Conservation (phyloP, 2,797 vertebrate species). For the Halcyon badia region DNA sequence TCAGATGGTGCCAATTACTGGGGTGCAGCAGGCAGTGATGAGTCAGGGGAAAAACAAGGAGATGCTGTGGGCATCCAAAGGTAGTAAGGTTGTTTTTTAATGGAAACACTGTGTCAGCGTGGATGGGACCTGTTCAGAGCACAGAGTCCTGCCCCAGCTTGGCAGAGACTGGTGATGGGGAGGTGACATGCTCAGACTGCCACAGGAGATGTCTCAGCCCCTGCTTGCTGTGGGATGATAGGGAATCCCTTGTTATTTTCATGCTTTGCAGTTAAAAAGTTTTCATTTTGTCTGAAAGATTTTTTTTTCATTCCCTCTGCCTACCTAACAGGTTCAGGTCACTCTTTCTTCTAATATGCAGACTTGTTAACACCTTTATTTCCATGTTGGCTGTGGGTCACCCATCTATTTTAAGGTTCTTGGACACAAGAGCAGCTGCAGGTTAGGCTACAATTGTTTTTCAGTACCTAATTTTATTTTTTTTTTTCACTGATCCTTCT, state of each 20-base stretch:
- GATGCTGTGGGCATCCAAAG: neutral
- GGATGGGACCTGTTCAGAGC: neutral
- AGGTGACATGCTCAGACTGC: neutral
- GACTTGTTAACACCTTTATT: neutral
- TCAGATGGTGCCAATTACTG: fast-evolving
- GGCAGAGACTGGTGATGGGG: neutral
- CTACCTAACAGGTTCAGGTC: neutral
- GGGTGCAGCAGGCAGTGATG: neutral
- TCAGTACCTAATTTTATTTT: neutral
- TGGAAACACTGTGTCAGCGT: fast-evolving
- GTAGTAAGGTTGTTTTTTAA: neutral
- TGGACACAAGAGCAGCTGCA: neutral
- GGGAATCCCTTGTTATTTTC: neutral
- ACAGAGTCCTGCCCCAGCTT: neutral
- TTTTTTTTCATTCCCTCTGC: neutral
- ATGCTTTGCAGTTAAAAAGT: neutral
- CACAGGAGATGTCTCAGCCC: neutral
- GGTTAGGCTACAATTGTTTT: neutral
- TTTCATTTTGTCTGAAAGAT: neutral
- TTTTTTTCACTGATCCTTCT: neutral
- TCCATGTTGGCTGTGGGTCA: neutral
- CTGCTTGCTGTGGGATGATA: neutral
- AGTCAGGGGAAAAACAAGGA: neutral
- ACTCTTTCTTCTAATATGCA: neutral
- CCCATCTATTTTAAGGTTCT: neutral